Evolutionary conservation across 2,888 invertebrate species (phyloP).

Genomic region (Harpalus rubripes): DNA sequence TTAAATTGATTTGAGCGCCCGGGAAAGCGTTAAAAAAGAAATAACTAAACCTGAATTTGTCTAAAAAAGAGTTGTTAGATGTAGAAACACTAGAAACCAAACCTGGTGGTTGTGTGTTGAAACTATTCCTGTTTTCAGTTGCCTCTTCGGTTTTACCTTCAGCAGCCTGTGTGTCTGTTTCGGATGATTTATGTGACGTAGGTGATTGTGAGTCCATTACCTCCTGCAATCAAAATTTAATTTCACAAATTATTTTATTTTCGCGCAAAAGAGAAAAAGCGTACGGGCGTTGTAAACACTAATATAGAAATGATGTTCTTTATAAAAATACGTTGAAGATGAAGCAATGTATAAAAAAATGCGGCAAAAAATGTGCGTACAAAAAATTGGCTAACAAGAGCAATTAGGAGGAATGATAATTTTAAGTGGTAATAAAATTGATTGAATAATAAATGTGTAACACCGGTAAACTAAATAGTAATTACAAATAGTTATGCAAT

Average conservation of each 20-base stretch:
- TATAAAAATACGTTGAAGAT: slow-evolving; percentile 17
- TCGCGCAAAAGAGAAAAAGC: neutral
- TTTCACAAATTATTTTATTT: slow-evolving; percentile 30
- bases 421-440: slow-evolving; percentile 4
- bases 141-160: neutral
- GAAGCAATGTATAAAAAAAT: slow-evolving; percentile 26
- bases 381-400: slow-evolving; percentile 17
- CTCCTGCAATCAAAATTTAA: slow-evolving; percentile 48
- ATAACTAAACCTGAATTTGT: slow-evolving; percentile 51
- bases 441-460: slow-evolving; percentile 9
- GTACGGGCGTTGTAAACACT: slow-evolving; percentile 1
- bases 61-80: slow-evolving; percentile 12
- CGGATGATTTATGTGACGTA: slow-evolving; percentile 24
- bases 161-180: slow-evolving; percentile 19
- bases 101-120: slow-evolving; percentile 31
- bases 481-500: slow-evolving; percentile 23
- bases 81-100: slow-evolving; percentile 21
- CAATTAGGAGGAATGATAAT: neutral
- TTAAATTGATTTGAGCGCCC: slow-evolving; percentile 9
- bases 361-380: neutral
- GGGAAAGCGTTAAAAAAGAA: slow-evolving; percentile 34
- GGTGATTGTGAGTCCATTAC: slow-evolving; percentile 13
- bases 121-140: slow-evolving; percentile 7
- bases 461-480: neutral
- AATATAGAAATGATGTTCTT: slow-evolving; percentile 2